These are phyloP conservation scores for Laticauda laticaudata DNA, from an alignment of 2,113 vertebrate genomes.

Conservation along the genomic window DNA sequence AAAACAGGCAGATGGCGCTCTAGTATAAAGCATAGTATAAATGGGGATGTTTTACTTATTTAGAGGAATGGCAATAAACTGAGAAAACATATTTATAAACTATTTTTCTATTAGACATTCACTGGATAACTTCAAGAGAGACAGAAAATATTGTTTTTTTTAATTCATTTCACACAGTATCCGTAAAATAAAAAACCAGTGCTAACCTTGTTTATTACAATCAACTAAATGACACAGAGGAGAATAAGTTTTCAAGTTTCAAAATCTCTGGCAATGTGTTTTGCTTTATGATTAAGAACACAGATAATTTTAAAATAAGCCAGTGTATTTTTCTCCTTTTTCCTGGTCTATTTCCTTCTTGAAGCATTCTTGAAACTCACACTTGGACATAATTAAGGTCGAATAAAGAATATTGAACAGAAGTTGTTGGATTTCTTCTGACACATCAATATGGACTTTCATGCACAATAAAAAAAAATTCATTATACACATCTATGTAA, in stretches of 20 bases:
- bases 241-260: background rate
- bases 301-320: background rate
- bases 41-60: background rate
- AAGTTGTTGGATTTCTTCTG: background rate
- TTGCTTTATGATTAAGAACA: background rate
- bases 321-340: background rate
- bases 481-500: background rate
- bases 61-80: background rate
- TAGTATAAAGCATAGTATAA: background rate
- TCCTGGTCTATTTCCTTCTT: background rate
- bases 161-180: background rate
- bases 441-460: background rate
- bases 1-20: background rate
- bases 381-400: background rate
- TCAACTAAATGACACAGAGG: background rate
- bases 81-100: background rate
- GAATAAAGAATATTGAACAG: background rate
- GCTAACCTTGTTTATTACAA: background rate
- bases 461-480: background rate
- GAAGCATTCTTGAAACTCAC: background rate
- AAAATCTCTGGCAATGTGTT: background rate
- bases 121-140: background rate
- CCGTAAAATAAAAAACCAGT: background rate
- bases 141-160: background rate
- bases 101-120: background rate